A percentile compares a stretch with the other conserved stretches of the same genome.
phyloP scores from a whole-genome alignment of 2,113 vertebrate species.

The Aegithalos caudatus region DNA sequence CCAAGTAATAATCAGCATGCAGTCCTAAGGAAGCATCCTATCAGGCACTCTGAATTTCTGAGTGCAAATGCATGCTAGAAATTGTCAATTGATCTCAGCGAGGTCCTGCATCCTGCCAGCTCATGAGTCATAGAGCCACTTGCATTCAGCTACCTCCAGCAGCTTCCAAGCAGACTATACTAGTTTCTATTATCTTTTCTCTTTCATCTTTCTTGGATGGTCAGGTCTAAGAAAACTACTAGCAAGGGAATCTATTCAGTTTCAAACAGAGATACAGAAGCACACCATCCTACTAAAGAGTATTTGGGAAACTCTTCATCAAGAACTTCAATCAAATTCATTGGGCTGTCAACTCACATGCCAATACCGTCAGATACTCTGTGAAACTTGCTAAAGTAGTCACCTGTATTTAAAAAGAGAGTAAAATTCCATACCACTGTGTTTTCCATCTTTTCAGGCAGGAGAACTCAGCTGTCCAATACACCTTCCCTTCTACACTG shows the following conservation, averaged over 20 bases:
- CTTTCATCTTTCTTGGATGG: neutral
- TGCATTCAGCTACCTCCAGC: neutral
- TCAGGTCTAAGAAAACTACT: neutral
- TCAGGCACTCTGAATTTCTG: neutral
- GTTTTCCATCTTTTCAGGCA: neutral
- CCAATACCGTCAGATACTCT: neutral
- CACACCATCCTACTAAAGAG: neutral
- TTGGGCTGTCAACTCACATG: fast-evolving
- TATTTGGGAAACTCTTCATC: neutral
- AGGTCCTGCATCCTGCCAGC: neutral
- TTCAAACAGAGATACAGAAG: neutral
- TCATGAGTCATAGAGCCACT: neutral
- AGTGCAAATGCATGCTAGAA: neutral
- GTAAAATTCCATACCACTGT: neutral
- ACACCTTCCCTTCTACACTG: neutral
- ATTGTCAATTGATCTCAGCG: neutral
- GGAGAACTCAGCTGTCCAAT: neutral
- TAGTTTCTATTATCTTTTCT: neutral
- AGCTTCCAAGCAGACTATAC: neutral
- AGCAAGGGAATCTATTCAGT: neutral
- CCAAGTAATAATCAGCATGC: neutral
- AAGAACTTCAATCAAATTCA: neutral
- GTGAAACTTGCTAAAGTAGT: neutral
- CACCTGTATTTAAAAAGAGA: neutral
- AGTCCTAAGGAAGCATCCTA: neutral